Evolutionary conservation across 2,113 vertebrate genomes (phyloP).

Genomic region (Raja brachyura): DNA sequence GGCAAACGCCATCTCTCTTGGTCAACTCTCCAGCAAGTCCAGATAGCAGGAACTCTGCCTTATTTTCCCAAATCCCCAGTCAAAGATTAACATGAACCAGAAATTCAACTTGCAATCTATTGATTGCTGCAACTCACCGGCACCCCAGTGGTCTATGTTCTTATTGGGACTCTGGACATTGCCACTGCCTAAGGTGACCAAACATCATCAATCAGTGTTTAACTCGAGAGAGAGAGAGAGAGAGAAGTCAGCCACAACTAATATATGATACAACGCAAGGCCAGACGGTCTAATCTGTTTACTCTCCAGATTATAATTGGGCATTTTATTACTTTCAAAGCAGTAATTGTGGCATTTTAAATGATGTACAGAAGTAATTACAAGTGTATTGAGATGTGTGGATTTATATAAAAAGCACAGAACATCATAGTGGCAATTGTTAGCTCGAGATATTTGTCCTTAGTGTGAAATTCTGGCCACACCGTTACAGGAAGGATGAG

Average conservation of each 20-base stretch:
- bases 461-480: neutral
- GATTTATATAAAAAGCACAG: slow-evolving; percentile 8
- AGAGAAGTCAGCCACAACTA: neutral
- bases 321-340: slow-evolving; percentile 7
- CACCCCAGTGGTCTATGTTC: neutral
- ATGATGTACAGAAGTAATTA: slow-evolving; percentile 18
- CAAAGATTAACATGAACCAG: neutral
- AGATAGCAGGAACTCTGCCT: neutral
- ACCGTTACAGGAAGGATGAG: neutral
- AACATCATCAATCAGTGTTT: neutral
- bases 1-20: neutral
- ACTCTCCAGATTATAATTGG: neutral
- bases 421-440: neutral
- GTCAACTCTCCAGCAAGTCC: neutral
- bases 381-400: neutral
- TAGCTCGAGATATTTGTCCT: neutral
- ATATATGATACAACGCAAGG: neutral
- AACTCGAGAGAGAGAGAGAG: neutral
- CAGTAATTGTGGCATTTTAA: neutral
- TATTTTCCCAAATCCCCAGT: neutral
- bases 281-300: neutral
- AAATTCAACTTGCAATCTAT: neutral
- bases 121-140: neutral
- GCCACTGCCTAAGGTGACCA: neutral
- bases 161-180: neutral